phyloP scores from a whole-genome alignment of 2,888 invertebrate species.

The Ephialtes manifestator region DNA sequence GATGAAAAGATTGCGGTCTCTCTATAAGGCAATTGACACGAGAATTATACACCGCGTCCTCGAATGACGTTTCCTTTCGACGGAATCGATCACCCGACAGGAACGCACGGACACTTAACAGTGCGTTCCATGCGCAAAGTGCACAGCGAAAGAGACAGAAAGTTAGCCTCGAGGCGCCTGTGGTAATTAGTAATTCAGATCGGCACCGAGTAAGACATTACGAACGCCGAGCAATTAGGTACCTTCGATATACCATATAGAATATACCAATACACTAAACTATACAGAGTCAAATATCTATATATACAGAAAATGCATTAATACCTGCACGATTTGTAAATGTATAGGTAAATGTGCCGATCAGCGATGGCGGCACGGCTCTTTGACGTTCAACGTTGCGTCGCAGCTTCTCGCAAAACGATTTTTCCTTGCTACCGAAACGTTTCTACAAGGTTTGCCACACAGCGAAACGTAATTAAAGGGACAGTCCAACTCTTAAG shows the following conservation, averaged over 20 bases:
- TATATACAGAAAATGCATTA: conserved; percentile 19
- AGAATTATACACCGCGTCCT: conserved; percentile 50
- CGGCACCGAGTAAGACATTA: conserved; percentile 80
- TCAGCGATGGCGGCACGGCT: conserved; percentile 65
- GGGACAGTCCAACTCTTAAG: conserved; percentile 64
- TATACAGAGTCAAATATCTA: neutral
- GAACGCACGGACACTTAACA: neutral
- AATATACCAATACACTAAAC: neutral
- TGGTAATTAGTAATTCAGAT: conserved; percentile 79
- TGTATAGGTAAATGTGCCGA: conserved; percentile 48
- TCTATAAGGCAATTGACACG: conserved; percentile 51
- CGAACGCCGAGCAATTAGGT: conserved; percentile 67
- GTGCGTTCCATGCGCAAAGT: conserved; percentile 1
- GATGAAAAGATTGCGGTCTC: conserved; percentile 27
- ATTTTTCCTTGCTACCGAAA: conserved; percentile 70
- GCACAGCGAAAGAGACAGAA: conserved; percentile 48
- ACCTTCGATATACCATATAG: conserved; percentile 39
- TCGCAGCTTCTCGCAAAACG: conserved; percentile 55
- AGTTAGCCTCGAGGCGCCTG: conserved; percentile 65
- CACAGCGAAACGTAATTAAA: conserved; percentile 74
- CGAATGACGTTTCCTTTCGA: conserved; percentile 46
- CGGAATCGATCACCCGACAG: conserved; percentile 43
- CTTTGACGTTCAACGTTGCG: conserved; percentile 60
- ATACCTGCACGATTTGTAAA: conserved; percentile 19
- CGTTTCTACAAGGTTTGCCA: conserved; percentile 68